phyloP scores from a whole-genome alignment of 2,888 invertebrate genomes.

The Drosophila rellima region DNA sequence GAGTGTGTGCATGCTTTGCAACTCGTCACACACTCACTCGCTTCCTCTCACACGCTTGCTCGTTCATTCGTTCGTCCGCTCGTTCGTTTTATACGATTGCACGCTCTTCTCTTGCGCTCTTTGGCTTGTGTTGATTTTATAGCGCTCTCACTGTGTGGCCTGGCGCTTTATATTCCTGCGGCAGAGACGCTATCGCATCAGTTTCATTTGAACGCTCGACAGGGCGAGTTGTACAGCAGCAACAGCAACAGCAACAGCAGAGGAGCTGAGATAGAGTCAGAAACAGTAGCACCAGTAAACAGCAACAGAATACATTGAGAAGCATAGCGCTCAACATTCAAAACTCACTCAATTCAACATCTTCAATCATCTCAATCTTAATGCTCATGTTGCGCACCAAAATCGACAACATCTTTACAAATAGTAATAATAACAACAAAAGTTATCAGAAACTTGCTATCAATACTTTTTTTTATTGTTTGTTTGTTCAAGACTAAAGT shows the following conservation, averaged over 20 bases:
- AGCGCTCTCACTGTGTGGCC: conserved; percentile 16
- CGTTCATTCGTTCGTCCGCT: conserved; percentile 13
- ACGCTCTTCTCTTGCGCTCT: conserved; percentile 22
- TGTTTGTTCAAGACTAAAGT: conserved; percentile 34
- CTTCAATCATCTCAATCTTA: conserved; percentile 17
- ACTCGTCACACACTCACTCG: conserved; percentile 4
- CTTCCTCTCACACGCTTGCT: neutral
- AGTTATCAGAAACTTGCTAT: conserved; percentile 29
- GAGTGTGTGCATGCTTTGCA: neutral
- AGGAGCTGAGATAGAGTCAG: conserved; percentile 19
- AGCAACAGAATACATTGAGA: conserved; percentile 11
- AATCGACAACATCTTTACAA: conserved; percentile 11
- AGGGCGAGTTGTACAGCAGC: conserved; percentile 61
- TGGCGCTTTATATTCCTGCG: conserved; percentile 66
- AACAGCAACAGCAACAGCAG: conserved; percentile 16
- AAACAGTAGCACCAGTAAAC: conserved; percentile 13
- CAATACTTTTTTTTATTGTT: conserved; percentile 48
- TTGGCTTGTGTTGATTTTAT: conserved; percentile 27
- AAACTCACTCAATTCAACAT: conserved; percentile 16
- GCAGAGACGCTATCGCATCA: conserved; percentile 60
- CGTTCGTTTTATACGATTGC: conserved; percentile 7
- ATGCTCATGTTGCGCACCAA: conserved; percentile 40
- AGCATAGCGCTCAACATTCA: conserved; percentile 23
- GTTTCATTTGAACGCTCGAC: conserved; percentile 76
- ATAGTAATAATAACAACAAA: conserved; percentile 12